Conservation (phyloP, 2,888 invertebrate genomes). For the Ennomos erosarius region DNA sequence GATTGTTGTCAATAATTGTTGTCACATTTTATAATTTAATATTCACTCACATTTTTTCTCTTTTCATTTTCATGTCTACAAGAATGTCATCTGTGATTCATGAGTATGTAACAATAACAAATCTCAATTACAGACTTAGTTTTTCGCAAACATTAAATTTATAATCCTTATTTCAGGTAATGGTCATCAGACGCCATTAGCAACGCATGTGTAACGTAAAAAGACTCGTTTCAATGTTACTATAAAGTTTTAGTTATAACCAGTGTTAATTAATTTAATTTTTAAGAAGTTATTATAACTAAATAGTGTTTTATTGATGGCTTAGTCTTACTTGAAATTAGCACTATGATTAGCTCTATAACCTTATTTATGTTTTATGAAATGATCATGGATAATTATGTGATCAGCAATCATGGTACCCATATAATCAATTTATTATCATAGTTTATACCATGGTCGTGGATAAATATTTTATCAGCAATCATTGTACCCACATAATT, state of each 20-base stretch:
- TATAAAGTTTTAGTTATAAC: constrained; percentile 24
- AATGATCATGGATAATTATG: too few species aligned
- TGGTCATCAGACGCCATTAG: constrained; percentile 79
- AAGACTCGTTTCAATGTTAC: constrained; percentile 43
- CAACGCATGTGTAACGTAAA: constrained; percentile 86
- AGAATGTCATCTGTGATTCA: constrained; percentile 17
- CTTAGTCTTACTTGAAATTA: constrained; percentile 13
- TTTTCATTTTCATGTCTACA: constrained; percentile 15
- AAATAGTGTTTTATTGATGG: constrained; percentile 13
- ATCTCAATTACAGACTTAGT: not conserved
- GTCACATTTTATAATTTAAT: constrained; percentile 17
- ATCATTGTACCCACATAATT: too few species aligned
- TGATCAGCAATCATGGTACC: too few species aligned
- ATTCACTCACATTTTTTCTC: constrained; percentile 31
- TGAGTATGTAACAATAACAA: constrained; percentile 19
- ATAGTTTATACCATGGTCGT: too few species aligned
- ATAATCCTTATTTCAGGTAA: constrained; percentile 68
- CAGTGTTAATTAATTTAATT: constrained; percentile 14
- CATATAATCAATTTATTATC: too few species aligned
- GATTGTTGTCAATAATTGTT: constrained; percentile 10
- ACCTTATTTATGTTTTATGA: not conserved
- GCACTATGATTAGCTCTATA: constrained; percentile 13
- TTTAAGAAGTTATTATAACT: constrained; percentile 15
- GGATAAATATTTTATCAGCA: too few species aligned
- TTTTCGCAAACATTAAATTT: not conserved